A percentile compares a stretch with the other conserved stretches of the same genome.
Evolutionary conservation across 2,797 vertebrate genomes (phyloP).

Genomic region (Alca torda): DNA sequence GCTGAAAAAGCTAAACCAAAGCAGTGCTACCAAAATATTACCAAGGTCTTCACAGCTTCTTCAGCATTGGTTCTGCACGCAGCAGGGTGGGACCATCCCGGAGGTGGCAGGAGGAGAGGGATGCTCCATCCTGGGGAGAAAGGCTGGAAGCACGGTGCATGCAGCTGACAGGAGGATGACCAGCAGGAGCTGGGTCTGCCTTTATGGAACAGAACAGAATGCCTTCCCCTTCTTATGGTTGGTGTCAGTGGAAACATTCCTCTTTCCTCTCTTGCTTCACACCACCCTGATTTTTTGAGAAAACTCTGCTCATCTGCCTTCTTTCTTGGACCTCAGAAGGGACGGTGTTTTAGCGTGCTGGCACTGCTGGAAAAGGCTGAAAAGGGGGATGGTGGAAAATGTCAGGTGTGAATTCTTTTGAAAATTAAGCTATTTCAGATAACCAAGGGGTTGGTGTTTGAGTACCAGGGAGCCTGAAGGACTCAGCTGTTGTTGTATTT

Average conservation of each 20-base stretch:
- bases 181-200: neutral
- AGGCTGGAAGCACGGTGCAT: neutral
- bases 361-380: neutral
- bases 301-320: neutral
- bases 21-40: neutral
- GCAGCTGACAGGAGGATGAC: neutral
- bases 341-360: neutral
- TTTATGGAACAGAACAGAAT: no score
- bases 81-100: neutral
- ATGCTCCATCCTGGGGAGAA: neutral
- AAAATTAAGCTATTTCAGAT: neutral
- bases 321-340: neutral
- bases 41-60: neutral
- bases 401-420: neutral
- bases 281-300: neutral
- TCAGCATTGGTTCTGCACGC: neutral
- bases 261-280: neutral
- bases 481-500: neutral
- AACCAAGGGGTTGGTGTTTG: neutral
- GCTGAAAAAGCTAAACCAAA: neutral
- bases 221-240: neutral
- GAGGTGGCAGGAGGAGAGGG: neutral
- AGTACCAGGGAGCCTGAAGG: neutral
- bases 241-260: no score
- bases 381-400: no score